Evolutionary conservation across 2,797 vertebrate genomes (phyloP).

Genomic region (Hydrophis major): DNA sequence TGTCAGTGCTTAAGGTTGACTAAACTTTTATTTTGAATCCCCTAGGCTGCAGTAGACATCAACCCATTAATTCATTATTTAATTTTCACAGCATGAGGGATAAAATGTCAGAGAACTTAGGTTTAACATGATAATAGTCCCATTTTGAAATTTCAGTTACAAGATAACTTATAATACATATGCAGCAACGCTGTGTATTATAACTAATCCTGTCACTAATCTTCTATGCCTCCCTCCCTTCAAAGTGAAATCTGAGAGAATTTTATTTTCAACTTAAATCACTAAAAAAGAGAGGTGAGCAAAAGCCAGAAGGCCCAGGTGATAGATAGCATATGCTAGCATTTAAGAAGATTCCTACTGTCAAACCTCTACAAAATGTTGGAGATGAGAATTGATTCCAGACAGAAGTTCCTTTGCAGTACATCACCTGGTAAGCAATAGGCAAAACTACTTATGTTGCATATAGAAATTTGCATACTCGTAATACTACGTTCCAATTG

Average conservation of each 20-base stretch:
- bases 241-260: slow-evolving; percentile 49
- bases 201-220: slow-evolving; percentile 33
- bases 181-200: slow-evolving; percentile 30
- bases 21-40: slow-evolving; percentile 59
- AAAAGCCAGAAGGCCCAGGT: slow-evolving; percentile 61
- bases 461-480: too few species aligned
- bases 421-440: slow-evolving; percentile 65
- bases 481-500: too few species aligned
- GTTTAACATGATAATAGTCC: slow-evolving; percentile 51
- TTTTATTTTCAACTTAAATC: slow-evolving; percentile 62
- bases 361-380: slow-evolving; percentile 65
- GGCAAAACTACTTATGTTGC: neutral
- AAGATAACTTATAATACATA: slow-evolving; percentile 58
- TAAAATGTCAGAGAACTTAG: slow-evolving; percentile 53
- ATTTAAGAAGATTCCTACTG: slow-evolving; percentile 63
- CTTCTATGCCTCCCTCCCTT: neutral
- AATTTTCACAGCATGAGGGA: slow-evolving; percentile 51
- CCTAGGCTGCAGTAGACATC: slow-evolving; percentile 55
- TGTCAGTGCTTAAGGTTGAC: slow-evolving; percentile 38
- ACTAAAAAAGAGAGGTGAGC: slow-evolving; percentile 57
- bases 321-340: slow-evolving; percentile 53
- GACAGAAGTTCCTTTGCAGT: slow-evolving; percentile 67
- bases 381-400: slow-evolving; percentile 65
- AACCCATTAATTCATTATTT: slow-evolving; percentile 65
- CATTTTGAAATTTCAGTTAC: slow-evolving; percentile 56